These are phyloP conservation scores for Heteronetta atricapilla DNA, from an alignment of 2,113 vertebrate genomes.

Conservation along the genomic window DNA sequence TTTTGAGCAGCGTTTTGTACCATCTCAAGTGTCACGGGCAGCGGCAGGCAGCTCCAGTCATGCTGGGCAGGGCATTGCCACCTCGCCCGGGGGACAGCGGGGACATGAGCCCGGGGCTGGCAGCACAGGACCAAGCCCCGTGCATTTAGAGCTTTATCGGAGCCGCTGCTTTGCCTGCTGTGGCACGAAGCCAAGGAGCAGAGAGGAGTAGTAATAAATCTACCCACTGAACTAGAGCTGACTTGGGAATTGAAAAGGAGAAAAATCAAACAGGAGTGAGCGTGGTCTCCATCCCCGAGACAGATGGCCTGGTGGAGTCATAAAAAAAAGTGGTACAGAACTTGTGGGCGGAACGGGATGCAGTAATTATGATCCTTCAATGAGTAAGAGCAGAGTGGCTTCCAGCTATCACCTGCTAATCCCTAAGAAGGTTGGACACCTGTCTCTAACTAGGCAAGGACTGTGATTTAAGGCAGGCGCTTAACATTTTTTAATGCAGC, in stretches of 20 bases:
- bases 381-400: neutral
- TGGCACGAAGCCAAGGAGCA: slow-evolving; percentile 32
- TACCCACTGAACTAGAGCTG: slow-evolving; percentile 29
- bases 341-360: neutral
- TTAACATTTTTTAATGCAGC: neutral
- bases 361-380: neutral
- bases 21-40: too few species aligned
- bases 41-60: neutral
- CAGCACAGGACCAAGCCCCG: neutral
- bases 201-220: slow-evolving; percentile 2
- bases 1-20: neutral
- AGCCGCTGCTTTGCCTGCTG: neutral
- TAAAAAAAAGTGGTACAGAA: neutral
- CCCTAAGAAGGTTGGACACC: neutral
- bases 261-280: slow-evolving; percentile 31
- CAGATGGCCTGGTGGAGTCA: slow-evolving; percentile 33
- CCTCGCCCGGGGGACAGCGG: neutral
- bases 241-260: slow-evolving; percentile 56
- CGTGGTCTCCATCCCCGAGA: slow-evolving; percentile 23
- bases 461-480: neutral
- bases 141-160: neutral
- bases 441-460: neutral
- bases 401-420: neutral
- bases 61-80: neutral
- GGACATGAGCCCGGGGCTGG: neutral